Conservation (phyloP, 2,888 invertebrate species). For the Elgonia sp. region DNA sequence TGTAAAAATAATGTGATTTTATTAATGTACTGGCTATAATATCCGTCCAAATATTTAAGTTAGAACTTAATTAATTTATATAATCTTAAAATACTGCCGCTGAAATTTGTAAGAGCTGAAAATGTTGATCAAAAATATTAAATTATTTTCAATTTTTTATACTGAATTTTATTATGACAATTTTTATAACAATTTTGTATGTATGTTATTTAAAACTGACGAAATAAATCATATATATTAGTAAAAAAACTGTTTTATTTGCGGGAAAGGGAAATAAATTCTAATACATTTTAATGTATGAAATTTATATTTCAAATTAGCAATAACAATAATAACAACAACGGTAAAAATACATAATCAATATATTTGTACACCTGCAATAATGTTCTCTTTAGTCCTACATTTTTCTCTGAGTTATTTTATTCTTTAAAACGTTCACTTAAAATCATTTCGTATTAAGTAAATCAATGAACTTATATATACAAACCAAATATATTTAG, state of each 20-base stretch:
- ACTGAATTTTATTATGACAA: not conserved
- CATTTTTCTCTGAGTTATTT: slow-evolving; percentile 6
- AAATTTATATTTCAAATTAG: slow-evolving; percentile 60
- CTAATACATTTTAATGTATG: slow-evolving; percentile 24
- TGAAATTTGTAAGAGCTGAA: too few species aligned
- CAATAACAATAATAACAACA: slow-evolving; percentile 59
- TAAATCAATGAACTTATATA: not conserved
- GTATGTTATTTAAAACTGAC: not conserved
- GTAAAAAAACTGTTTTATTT: not conserved
- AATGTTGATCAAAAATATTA: too few species aligned
- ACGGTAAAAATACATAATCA: slow-evolving; percentile 53
- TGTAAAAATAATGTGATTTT: not conserved
- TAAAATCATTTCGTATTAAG: not conserved
- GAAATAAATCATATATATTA: not conserved
- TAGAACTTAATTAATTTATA: slow-evolving; percentile 12
- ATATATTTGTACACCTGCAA: slow-evolving; percentile 49
- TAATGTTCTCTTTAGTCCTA: slow-evolving; percentile 21
- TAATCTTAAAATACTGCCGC: not conserved
- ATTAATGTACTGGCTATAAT: too few species aligned
- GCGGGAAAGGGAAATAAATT: not conserved
- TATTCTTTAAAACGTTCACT: slow-evolving; percentile 9
- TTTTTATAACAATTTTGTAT: not conserved
- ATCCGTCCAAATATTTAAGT: slow-evolving; percentile 32
- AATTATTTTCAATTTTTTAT: too few species aligned
- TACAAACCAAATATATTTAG: slow-evolving; percentile 5